phyloP scores from a whole-genome alignment of 2,797 vertebrate species.

The Furcifer pardalis region DNA sequence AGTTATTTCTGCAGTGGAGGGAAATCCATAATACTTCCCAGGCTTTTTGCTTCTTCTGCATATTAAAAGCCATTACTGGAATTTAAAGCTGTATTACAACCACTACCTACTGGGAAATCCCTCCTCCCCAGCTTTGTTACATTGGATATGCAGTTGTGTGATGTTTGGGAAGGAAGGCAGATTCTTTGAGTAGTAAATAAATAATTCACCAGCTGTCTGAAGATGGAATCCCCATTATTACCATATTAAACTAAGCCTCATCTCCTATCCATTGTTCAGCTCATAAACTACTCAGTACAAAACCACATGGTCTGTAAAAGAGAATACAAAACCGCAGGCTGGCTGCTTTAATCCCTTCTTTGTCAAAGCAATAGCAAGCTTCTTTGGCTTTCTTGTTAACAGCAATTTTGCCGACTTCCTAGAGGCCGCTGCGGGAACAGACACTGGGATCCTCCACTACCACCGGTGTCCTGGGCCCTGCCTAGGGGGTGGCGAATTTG shows the following conservation, averaged over 20 bases:
- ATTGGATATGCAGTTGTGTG: constrained; percentile 11
- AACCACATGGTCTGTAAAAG: neutral
- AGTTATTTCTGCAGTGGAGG: constrained; percentile 9
- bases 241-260: constrained; percentile 5
- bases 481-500: no score
- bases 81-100: constrained; percentile 23
- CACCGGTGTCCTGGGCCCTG: no score
- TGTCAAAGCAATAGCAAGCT: constrained; percentile 3
- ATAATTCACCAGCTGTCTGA: constrained; percentile 29
- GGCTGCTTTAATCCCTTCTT: neutral
- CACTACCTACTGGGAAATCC: neutral
- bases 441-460: no score
- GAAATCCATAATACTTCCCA: neutral
- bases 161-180: constrained; percentile 1
- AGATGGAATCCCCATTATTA: constrained; percentile 17
- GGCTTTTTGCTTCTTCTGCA: neutral
- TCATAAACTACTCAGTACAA: neutral
- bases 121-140: neutral
- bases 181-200: constrained; percentile 38
- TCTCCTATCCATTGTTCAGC: constrained; percentile 7
- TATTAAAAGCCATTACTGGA: constrained; percentile 27
- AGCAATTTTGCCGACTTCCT: constrained; percentile 13
- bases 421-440: no score
- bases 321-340: constrained; percentile 7
- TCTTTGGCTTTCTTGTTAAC: constrained; percentile 13